Base-by-base conservation (phyloP, 2,113 vertebrate species). In the Lasiurus cinereus region DNA sequence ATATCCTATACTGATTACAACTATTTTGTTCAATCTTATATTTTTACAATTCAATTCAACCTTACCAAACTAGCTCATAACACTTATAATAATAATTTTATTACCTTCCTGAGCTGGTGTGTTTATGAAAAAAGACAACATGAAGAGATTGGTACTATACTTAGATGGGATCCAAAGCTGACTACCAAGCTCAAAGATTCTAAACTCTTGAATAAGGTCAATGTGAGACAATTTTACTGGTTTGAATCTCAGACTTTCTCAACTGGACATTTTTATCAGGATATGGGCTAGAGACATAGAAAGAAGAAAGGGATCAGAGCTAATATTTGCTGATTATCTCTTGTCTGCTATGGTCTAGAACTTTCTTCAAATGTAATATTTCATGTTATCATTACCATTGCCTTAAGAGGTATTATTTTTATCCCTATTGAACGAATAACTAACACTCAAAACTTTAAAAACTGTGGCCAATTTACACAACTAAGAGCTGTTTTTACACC, bases 341-440 rank as follows among this genome's bases (percentile, higher is more conserved):
- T 24, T 84, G 29, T 95, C 8, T 82, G 10, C 43, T 90, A 18
- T 59, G 56, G 74, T 16, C 18, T 50, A 93, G 46, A 52, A 52
- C 3, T 78, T 33, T n/a, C 3, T 72, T 67, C 46, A 24, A 18
- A 62, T 8, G 9, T 27, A 84, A 8, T 48, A 50, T 48, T 24
- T 64, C 21, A 54, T 39, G 5, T 77, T 59, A 80, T 70, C 64
- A 11, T 87, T 12, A 22, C 56, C 77, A 36, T 10, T 36, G 73
- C 39, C 15, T 86, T 62, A 46, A 92, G 56, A 92, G 11, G 12
- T 88, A 50, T 54, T 86, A 78, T 93, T 83, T 92, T 91, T 89
- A 48, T 31, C 8, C 3, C 5, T 24, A 78, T 31, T 93, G 85
- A 64, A 83, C 2, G 87, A 74, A 84, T 78, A 91, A 84, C 50